A percentile compares a stretch with the other conserved stretches of the same genome.
phyloP scores from a whole-genome alignment of 2,113 vertebrate genomes.

The Gobius niger region DNA sequence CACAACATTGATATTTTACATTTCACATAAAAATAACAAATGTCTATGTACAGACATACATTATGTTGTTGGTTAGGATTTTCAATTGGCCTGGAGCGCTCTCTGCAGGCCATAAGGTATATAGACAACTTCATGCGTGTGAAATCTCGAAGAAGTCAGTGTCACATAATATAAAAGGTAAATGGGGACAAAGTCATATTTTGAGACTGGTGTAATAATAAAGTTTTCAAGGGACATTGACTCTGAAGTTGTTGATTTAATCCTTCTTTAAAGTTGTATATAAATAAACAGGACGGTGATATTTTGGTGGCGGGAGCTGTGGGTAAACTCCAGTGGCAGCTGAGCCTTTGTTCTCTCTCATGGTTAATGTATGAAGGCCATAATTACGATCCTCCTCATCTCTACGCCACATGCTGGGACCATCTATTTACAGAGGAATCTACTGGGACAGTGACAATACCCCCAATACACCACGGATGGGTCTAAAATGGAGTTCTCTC shows the following conservation, averaged over 20 bases:
- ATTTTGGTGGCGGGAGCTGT: constrained; percentile 22
- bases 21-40: too few relatives aligned
- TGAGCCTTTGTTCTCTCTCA: constrained; percentile 55
- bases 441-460: constrained; percentile 39
- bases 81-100: too few relatives aligned
- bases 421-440: constrained; percentile 40
- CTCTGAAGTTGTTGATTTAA: neutral
- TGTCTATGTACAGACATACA: too few relatives aligned
- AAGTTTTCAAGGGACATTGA: constrained; percentile 2
- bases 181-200: neutral
- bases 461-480: constrained; percentile 7
- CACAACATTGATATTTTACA: too few relatives aligned
- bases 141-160: too few relatives aligned
- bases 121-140: too few relatives aligned
- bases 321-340: constrained; percentile 28
- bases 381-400: constrained; percentile 45
- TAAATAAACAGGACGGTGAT: constrained; percentile 2
- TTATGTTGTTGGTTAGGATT: too few relatives aligned
- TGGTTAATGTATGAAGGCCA: constrained; percentile 55
- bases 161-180: too few relatives aligned
- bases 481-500: neutral
- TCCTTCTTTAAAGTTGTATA: neutral
- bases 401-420: constrained; percentile 15
- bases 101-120: too few relatives aligned
- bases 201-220: neutral